Percentiles rank a stretch among this genome's conserved stretches.
Evolutionary conservation across 2,888 invertebrate species (phyloP).

Genomic region (Mermis nigrescens): DNA sequence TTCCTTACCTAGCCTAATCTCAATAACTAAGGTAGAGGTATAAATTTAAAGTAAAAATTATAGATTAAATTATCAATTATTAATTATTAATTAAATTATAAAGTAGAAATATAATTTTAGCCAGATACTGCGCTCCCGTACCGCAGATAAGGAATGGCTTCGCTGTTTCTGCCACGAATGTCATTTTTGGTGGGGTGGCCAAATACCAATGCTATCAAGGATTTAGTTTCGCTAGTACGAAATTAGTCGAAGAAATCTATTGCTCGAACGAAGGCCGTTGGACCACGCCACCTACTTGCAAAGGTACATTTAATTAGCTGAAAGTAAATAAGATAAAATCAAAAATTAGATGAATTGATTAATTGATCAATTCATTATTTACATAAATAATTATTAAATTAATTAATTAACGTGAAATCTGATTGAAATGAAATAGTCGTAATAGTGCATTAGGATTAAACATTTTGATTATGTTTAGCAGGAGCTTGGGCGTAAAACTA

Average conservation of each 20-base stretch:
- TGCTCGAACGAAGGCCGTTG: constrained; percentile 29
- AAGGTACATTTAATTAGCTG: too few relatives aligned
- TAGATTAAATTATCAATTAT: background rate
- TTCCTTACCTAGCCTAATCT: too few relatives aligned
- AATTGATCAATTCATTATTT: too few relatives aligned
- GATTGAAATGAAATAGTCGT: too few relatives aligned
- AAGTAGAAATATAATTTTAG: constrained; percentile 24
- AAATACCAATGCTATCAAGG: constrained; percentile 92
- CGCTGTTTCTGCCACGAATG: constrained; percentile 81
- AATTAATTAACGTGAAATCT: too few relatives aligned
- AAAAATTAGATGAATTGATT: background rate
- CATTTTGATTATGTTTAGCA: too few relatives aligned
- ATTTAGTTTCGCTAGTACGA: constrained; percentile 68
- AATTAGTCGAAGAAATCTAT: constrained; percentile 25
- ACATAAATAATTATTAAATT: too few relatives aligned
- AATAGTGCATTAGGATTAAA: too few relatives aligned
- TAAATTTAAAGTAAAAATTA: too few relatives aligned
- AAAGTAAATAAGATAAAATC: background rate
- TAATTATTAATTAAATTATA: background rate
- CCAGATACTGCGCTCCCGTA: constrained; percentile 72
- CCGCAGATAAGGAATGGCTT: constrained; percentile 94
- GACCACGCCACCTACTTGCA: constrained; percentile 26
- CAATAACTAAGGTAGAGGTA: too few relatives aligned
- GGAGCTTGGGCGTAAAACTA: too few relatives aligned
- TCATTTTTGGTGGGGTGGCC: constrained; percentile 74